Base-by-base conservation (phyloP, 2,797 vertebrate genomes). In the Falco rusticolus region DNA sequence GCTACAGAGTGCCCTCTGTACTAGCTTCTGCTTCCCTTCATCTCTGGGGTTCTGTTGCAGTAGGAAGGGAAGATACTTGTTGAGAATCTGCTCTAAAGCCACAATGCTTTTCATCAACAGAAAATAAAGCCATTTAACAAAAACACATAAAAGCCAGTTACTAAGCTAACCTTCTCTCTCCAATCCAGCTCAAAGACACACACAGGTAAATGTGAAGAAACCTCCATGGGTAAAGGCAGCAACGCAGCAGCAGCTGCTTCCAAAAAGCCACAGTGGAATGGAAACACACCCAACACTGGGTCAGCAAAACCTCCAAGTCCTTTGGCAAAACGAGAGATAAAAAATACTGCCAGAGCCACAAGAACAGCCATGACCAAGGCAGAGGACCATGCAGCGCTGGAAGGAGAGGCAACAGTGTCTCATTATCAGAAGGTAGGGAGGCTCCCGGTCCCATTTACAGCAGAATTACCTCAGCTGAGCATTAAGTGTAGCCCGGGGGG, bases 361-460 rank as follows among this genome's bases (percentile, higher is more conserved):
- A 65, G 60, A 68, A 2, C 61, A 37, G 29, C 77, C 16, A 4
- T 4, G 2, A 59, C 20, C 0, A 1, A 33, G 26, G 60, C 68
- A 11, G 84, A 56, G 34, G 39, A 37, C 6, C 8, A 7, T 0
- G 63, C 53, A 4, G 4, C 1, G 8, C 12, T 9, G 1, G 70
- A 43, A 43, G 41, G 14, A 66, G 37, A 74, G n/a, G 89, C 85
- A 9, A 21, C 15, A 9, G 54, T 45, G 37, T 53, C 79, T 25
- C 34, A 25, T 2, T 53, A 25, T 16, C 83, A 75, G 70, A 95
- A 98, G 97, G 98, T 98, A 93, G 95, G 94, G 51, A 50, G 25
- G 31, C 11, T 7, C 4, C 21, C 24, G 16, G 18, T 15, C 2
- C 0, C 2, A 3, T 11, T 21, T 9, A 8, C 31, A 8, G 75